Base-by-base conservation (phyloP, 1,140 invertebrate species). In the Zaprionus africanus region DNA sequence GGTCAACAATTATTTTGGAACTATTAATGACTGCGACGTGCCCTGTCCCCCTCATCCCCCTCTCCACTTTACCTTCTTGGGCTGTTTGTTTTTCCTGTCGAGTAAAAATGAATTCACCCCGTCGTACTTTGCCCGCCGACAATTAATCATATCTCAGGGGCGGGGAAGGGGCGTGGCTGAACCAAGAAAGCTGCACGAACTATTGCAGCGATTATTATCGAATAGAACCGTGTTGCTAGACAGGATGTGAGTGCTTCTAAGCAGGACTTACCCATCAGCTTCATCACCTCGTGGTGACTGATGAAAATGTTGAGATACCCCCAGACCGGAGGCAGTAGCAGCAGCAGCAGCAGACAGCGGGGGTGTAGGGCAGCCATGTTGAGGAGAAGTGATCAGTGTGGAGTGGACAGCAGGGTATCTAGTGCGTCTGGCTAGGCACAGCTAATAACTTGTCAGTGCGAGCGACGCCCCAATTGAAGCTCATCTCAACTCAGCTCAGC, bases 271-370 rank as follows among this genome's bases (percentile, higher is more conserved):
- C 96, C 96, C 92, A 96, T 93, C 76, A 96, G 94, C 92, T 96
- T 96, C 94, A 95, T 95, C 82, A 96, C 95, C 94, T 96, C 96
- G 57, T 95, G 94, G 91, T 96, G 95, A 91, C 95, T 96, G 93
- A 96, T 96, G 93, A 96, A 96, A 83, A 96, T 95, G 92, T 96
- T 96, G 72, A 96, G 94, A 94, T 96, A 95, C 87, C 95, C 94
- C 77, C 93, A 65, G 51, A 85, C 85, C 60, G 79, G 57, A 51
- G 77, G 53, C 28, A 79, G 61, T 59, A 77, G 79, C 84, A 91
- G 77, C 34, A 81, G 74, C 24, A 79, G 64, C 13, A 79, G 38
- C 15, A 79, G 61, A 51, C 12, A 66, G 31, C 36, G 77, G 53
- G 26, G 49, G 41, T 34, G 31, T 46, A 36, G 19, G 60, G 17